Base-by-base conservation (phyloP, 2,888 invertebrate genomes). In the Metellina segmentata region DNA sequence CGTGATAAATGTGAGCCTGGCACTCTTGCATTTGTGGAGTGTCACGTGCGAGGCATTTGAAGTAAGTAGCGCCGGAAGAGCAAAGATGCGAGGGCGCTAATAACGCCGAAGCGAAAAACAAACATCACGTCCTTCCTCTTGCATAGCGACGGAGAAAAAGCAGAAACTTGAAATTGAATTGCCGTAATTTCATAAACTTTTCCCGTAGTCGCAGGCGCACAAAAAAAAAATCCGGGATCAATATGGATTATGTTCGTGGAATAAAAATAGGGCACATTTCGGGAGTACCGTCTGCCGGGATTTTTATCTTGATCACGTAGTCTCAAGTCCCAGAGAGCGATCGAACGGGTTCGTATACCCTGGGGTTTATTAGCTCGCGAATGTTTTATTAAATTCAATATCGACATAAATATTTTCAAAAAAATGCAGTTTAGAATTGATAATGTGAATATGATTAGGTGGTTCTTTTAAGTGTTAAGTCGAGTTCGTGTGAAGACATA, bases 111-210 rank as follows among this genome's bases (percentile, higher is more conserved):
- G 61, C 61, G 11, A 61, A 61, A 61, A 61, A 7, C 7, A 9
- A 61, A 61, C 61, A 61, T 9, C 61, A 11, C 11, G 61, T 61
- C 61, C 16, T 61, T 1, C 9, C 34, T 34, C 34, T 34, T 34
- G 34, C 34, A 34, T 34, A 34, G 34, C 34, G 34, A 2, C 61
- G 61, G 16, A 61, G 61, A 61, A 16, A 61, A 61, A 16, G 61
- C 61, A 61, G 16, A 16, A 61, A 61, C 61, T 61, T 61, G 61
- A 61, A 61, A 61, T 61, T 61, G 61, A 61, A 61, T 61, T 61
- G 61, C 61, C 61, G 61, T 61, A 61, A 61, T 61, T 61, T 61
- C 61, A 61, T 61, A 61, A 61, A 61, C 61, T 61, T 61, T 61
- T 61, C 9, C 61, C 9, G 61, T 61, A 11, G 7, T 61, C 61